Base-by-base conservation (phyloP, 2,797 vertebrate species). In the Coccyzus lansbergi region DNA sequence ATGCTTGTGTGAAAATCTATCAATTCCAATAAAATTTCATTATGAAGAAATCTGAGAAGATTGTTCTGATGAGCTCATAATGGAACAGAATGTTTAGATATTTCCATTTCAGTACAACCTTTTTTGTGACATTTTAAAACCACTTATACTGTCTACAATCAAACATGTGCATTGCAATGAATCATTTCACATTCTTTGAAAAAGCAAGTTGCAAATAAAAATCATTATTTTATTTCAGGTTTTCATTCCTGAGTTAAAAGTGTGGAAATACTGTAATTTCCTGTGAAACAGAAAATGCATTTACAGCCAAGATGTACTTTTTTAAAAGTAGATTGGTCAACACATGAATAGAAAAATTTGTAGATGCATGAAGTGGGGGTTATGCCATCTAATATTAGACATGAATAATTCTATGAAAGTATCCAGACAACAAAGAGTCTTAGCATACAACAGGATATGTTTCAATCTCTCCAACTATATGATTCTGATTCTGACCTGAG, bases 21-120 rank as follows among this genome's bases (percentile, higher is more conserved):
- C 86, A 67, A 81, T 83, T 90, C 69, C 74, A 93, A 93, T 88
- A 88, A 94, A 94, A 82, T 72, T 85, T 87, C 62, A 80, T 95
- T 91, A 81, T 77, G 40, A 71, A 77, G 53, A 82, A 72, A 62
- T 76, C 71, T 58, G 64, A 88, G 83, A 83, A 90, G 53, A 90
- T 78, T 91, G 65, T 72, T 88, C 81, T 95, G 83, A 88, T 90
- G 83, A 86, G 58, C 40, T 83, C 68, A 59, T 90, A 93, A 92
- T 75, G 42, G 88, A 93, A 95, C 69, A 88, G 69, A 90, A 88
- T 64, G 72, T 94, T 90, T 83, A 88, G 58, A 83, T 60, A 9
- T 81, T 93, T 90, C 70, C 67, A 79, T 93, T 92, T 84, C 77
- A 69, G 93, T 78, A 86, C 51, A 71, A 88, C 28, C n/a, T 76